phyloP scores from a whole-genome alignment of 2,888 invertebrate genomes.

The Orthosia cruda region DNA sequence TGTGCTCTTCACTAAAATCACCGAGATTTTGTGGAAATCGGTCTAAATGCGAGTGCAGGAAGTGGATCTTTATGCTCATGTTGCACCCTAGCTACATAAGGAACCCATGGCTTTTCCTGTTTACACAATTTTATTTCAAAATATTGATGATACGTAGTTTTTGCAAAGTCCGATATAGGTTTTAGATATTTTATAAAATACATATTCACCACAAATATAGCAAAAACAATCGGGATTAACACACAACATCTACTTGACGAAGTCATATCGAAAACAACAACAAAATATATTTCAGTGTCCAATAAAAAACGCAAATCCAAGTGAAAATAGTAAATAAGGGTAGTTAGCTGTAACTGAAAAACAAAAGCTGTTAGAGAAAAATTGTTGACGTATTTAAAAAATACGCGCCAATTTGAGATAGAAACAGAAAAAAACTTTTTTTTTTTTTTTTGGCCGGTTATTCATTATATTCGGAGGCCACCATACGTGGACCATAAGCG shows the following conservation, averaged over 20 bases:
- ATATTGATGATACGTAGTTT: neutral
- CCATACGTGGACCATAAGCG: too few relatives aligned
- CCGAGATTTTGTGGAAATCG: too few relatives aligned
- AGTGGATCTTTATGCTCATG: too few relatives aligned
- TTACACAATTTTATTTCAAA: neutral
- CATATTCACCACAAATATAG: neutral
- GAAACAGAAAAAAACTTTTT: too few relatives aligned
- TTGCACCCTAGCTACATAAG: neutral
- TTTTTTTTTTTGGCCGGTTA: too few relatives aligned
- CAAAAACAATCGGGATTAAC: neutral
- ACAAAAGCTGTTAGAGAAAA: neutral
- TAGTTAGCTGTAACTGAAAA: slow-evolving; percentile 1
- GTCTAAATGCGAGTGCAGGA: too few relatives aligned
- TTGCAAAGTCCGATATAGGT: neutral
- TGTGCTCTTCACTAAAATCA: too few relatives aligned
- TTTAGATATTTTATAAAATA: neutral
- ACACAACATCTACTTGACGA: neutral
- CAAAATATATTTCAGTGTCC: neutral
- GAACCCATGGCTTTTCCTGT: neutral
- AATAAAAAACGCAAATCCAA: neutral
- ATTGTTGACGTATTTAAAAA: neutral
- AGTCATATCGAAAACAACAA: neutral
- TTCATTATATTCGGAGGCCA: too few relatives aligned
- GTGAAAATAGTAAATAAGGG: neutral
- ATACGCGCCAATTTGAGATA: too few relatives aligned